Evolutionary conservation across 2,797 vertebrate species (phyloP), one percentile per base, ranked within the genome.

Genomic region (Heliangelus exortis): DNA sequence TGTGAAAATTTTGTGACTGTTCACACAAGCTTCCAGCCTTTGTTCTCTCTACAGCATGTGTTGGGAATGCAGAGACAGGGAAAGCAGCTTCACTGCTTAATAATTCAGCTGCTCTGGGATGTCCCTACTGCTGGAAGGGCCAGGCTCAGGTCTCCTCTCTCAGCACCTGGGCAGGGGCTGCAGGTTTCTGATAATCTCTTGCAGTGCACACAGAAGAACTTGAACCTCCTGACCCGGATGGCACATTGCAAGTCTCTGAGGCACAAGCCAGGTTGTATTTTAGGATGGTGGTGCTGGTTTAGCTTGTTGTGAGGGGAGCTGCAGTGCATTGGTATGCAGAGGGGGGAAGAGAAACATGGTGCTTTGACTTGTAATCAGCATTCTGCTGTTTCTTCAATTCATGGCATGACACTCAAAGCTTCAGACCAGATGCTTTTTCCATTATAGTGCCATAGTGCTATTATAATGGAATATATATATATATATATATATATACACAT

Each of bases 71-170:
- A 74, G 57, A 95, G 53, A 23, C 23, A 69, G 48, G 68, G 53
- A 33, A 84, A 80, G 62, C 67, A 93, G 62, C 87, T 91, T 72
- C 84, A 45, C 43, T 77, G 54, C 57, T 95, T 22, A 94, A 93
- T 88, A 94, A 92, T 92, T 95, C 79, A 96, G 59, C 47, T 83
- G 84, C 81, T 80, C 51, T 83, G 87, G 84, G 92, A 93, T 14
- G 53, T 9, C 79, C 67, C 53, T 76, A 63, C 51, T 0, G 1
- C 79, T 66, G 76, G 62, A 62, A 75, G 63, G 0, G 0, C 68
- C 73, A 18, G 36, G 33, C 54, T 88, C 19, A 22, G 51, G 66
- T 76, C 55, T 90, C 45, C 65, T 74, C 22, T 59, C 84, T 72
- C 11, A 0, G 7, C 71, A 47, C 54, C 34, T 0, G 0, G 45